These are phyloP conservation scores for Smutsia gigantea DNA, from an alignment of 2,797 vertebrate species.

Conservation along the genomic window DNA sequence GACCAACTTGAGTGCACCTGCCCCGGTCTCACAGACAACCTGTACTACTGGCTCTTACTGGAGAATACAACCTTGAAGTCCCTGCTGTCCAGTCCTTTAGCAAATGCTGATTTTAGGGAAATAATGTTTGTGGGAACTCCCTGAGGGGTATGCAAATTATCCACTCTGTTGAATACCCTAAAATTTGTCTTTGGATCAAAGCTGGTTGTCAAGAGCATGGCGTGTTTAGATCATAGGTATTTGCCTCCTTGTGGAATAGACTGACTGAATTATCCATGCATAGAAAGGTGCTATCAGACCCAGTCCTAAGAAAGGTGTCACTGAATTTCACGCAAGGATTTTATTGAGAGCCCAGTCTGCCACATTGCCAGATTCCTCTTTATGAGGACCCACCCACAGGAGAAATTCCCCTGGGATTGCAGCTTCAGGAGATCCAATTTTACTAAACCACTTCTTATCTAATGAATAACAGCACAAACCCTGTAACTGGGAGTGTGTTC, in stretches of 20 bases:
- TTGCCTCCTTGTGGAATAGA: background rate
- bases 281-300: background rate
- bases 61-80: background rate
- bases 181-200: conserved; percentile 55
- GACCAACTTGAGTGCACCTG: rapidly evolving
- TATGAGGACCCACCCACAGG: background rate
- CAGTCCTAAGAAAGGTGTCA: background rate
- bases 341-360: background rate
- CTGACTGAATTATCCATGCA: background rate
- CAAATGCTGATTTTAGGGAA: conserved; percentile 36
- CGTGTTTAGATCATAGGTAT: background rate
- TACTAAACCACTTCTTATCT: background rate
- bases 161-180: background rate
- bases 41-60: background rate
- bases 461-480: background rate
- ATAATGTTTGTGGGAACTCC: background rate
- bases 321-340: background rate
- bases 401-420: background rate
- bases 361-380: background rate
- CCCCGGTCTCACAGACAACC: background rate
- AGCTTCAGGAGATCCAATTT: background rate
- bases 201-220: background rate
- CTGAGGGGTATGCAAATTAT: background rate
- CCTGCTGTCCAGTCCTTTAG: background rate
- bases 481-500: background rate